Base-by-base conservation (phyloP, 2,888 invertebrate species). In the Drosophila stalkeri region DNA sequence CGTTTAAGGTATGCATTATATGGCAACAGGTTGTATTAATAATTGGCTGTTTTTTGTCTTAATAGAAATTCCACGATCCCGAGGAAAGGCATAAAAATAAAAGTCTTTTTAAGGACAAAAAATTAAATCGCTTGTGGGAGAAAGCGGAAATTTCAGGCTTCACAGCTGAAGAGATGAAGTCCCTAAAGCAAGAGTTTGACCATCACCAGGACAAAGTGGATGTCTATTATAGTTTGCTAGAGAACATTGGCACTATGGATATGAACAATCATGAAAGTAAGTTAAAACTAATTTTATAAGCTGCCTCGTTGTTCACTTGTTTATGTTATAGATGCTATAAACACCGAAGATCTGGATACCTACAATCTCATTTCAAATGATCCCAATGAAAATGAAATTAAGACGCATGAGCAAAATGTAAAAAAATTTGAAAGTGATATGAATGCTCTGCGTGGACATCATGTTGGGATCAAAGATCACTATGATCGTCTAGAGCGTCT, bases 131-230 rank as follows among this genome's bases (percentile, higher is more conserved):
- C 91, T 93, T 99, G 7, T 98, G 98, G 98, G 94, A 96, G 41
- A 98, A 98, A 91, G 98, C 98, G 0, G 97, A 97, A 93, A 93
- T 94, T 31, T 95, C 97, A 33, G 98, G 98, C n/a, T 98, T 98
- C 91, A 96, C 96, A 27, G 95, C 95, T 71, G 96, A 97, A 77
- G 98, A 99, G 93, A 92, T 99, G 51, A 94, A 95, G 69, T 95
- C 97, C 0, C 92, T 99, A 18, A 96, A 96, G 90, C 97, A 98
- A 91, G 99, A 99, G 93, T 98, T 99, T 90, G 93, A 94, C 23
- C 98, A 98, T 92, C 98, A 99, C 90, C 98, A 98, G 92, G 97
- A 98, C 81, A 98, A 98, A 93, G 95, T 98, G 57, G 97, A 98
- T 91, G 96, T 98, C 90, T 98, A 98, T 91, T 96, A 97, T 92